Base-by-base conservation (phyloP, 1,140 invertebrate species). In the Drosophila sulfurigaster region DNA sequence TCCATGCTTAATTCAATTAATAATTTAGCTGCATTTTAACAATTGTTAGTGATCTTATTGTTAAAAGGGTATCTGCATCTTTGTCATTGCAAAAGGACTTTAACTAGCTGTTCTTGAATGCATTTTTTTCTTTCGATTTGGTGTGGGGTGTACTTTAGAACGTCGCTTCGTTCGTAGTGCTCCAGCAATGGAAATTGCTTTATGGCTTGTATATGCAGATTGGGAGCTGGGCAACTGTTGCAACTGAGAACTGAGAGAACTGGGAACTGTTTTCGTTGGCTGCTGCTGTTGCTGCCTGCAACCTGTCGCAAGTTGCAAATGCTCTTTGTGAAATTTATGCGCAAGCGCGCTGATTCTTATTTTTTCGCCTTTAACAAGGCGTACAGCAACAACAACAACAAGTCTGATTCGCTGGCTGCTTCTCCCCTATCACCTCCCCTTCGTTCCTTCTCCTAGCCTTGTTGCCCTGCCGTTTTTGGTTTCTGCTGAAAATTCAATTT, bases 181-280 rank as follows among this genome's bases (percentile, higher is more conserved):
- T 66, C 63, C 80, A 67, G 71, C 81, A 89, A 91, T 91, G 88
- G 89, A 91, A 91, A 91, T 91, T 91, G 79, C 81, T 91, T 91
- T 91, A 91, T 91, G 83, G 88, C 88, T 91, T 91, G 83, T 91
- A 91, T 91, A 91, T 91, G 88, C 88, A 91, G 88, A 91, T 91
- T 88, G 85, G 79, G 73, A 57, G n/a, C 68, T 60, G 59, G 15
- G 45, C 41, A 35, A 60, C 41, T 54, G 35, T 65, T 13, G 25
- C 30, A 57, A 72, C 54, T 67, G 45, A 67, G 59, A 57, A 57
- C 69, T 63, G 59, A 13, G 68, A 10, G 51, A 71, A 71, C 68
- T 71, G 35, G n/a, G 15, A 51, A 59, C 32, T 46, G 35, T 38
- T 38, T 35, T 25, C 20, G 10, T 25, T 66, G 57, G 67, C 80